A percentile compares a stretch with the other conserved stretches of the same genome.
Evolutionary conservation across 2,113 vertebrate genomes (phyloP).

Genomic region (Carollia perspicillata): DNA sequence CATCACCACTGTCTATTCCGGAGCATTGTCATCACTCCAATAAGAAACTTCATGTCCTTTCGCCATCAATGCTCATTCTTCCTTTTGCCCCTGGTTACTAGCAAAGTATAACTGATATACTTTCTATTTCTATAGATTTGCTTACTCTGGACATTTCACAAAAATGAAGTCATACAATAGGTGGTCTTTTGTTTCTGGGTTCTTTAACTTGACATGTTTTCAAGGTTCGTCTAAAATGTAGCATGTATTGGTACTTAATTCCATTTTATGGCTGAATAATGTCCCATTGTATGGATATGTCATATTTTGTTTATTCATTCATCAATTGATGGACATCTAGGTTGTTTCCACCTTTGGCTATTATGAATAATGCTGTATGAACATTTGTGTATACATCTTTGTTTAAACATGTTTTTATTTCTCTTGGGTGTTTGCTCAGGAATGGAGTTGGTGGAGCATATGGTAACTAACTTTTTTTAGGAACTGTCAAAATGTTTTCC

Average conservation of each 20-base stretch:
- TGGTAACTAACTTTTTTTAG: background rate
- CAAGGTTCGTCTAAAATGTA: background rate
- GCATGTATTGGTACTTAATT: background rate
- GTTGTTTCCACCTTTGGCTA: background rate
- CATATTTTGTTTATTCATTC: background rate
- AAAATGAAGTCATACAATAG: background rate
- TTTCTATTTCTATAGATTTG: background rate
- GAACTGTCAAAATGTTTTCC: background rate
- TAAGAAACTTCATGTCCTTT: background rate
- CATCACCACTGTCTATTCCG: background rate
- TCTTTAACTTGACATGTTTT: background rate
- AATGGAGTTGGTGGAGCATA: background rate
- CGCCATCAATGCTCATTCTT: background rate
- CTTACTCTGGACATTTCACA: background rate
- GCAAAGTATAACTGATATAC: background rate
- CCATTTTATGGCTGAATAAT: background rate
- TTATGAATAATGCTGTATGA: background rate
- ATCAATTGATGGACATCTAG: background rate
- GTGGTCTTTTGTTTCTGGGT: background rate
- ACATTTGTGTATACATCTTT: background rate
- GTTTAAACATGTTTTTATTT: background rate
- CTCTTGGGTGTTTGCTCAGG: background rate
- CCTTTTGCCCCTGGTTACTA: background rate
- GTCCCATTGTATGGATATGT: background rate
- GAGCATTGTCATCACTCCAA: background rate